phyloP scores from a whole-genome alignment of 2,797 vertebrate genomes.

The Cossypha caffra region DNA sequence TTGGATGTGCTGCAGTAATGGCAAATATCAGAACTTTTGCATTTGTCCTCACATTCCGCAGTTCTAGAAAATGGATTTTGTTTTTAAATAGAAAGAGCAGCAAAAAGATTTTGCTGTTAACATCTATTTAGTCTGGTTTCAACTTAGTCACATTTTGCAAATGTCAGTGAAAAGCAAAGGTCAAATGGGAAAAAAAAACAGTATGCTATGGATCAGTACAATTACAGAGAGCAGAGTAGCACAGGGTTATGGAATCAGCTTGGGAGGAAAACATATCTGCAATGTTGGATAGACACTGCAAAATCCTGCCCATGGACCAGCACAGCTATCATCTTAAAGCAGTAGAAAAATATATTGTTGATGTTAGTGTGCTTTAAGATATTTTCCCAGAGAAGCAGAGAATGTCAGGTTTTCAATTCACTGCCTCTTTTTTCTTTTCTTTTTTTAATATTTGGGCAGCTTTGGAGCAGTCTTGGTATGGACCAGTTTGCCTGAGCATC shows the following conservation, averaged over 20 bases:
- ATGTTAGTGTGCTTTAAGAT: neutral
- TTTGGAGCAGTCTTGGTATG: neutral
- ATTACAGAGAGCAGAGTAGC: slow-evolving; percentile 2
- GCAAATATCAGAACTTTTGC: neutral
- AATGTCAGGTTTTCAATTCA: neutral
- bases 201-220: slow-evolving; percentile 40
- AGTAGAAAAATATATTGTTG: neutral
- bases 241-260: neutral
- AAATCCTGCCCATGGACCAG: neutral
- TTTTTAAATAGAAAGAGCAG: neutral
- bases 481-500: neutral
- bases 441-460: neutral
- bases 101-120: slow-evolving; percentile 30
- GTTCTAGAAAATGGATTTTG: neutral
- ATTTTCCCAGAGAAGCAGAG: neutral
- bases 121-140: slow-evolving; percentile 44
- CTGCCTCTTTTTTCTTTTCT: neutral
- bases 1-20: neutral
- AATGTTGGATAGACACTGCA: neutral
- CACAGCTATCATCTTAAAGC: neutral
- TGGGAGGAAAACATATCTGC: neutral
- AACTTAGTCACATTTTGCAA: slow-evolving; percentile 61
- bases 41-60: neutral
- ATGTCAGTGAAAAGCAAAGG: slow-evolving; percentile 61
- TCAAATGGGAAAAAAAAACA: slow-evolving; percentile 24